phyloP scores from a whole-genome alignment of 2,888 invertebrate species.

The Sphinx pinastri region DNA sequence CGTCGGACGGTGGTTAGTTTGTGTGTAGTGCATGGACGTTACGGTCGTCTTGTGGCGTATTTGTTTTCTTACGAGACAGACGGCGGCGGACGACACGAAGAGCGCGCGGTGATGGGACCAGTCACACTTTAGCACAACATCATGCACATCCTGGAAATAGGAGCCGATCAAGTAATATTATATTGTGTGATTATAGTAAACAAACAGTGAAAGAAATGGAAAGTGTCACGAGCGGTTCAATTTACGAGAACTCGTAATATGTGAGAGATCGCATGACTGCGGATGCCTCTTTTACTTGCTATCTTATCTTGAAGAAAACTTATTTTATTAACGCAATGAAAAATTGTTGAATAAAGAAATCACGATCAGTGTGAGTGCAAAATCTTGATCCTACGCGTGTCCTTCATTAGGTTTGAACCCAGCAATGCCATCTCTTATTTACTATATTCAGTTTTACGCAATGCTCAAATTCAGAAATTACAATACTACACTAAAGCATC shows the following conservation, averaged over 20 bases:
- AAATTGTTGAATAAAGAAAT: neutral
- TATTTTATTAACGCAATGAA: neutral
- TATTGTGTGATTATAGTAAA: conserved; percentile 47
- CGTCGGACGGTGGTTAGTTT: conserved; percentile 64
- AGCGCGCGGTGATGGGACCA: conserved; percentile 59
- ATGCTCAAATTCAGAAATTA: no score
- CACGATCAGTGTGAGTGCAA: neutral
- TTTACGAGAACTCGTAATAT: conserved; percentile 25
- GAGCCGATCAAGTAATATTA: conserved; percentile 77
- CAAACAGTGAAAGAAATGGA: conserved; percentile 49
- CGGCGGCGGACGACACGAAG: conserved; percentile 41
- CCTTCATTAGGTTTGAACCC: neutral
- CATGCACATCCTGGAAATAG: conserved; percentile 81
- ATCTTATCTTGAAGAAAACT: neutral
- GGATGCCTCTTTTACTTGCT: conserved; percentile 9
- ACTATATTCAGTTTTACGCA: no score
- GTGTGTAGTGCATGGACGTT: conserved; percentile 61
- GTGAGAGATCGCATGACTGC: conserved; percentile 25
- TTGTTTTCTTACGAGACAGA: conserved; percentile 39
- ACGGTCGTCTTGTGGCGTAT: conserved; percentile 59
- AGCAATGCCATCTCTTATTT: no score
- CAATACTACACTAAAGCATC: no score
- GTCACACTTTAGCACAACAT: conserved; percentile 53
- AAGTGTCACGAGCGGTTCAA: conserved; percentile 43
- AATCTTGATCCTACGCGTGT: neutral